A percentile compares a stretch with the other conserved stretches of the same genome.
Evolutionary conservation across 2,113 vertebrate genomes (phyloP).

Genomic region (Formicarius rufipectus): DNA sequence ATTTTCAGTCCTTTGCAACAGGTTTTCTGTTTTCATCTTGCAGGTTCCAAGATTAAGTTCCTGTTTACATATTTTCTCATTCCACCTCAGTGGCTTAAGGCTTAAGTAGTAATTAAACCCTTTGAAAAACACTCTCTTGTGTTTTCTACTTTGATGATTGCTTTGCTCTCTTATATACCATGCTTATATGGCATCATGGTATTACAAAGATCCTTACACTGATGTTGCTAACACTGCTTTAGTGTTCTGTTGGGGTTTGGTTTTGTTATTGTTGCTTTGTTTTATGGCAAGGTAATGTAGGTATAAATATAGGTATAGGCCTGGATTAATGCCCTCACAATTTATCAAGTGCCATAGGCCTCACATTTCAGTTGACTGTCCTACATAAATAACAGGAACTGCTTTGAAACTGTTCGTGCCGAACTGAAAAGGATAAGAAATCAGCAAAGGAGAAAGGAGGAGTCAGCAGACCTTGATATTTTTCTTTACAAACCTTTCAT

Average conservation of each 20-base stretch:
- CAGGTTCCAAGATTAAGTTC: not conserved
- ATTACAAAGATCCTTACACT: not conserved
- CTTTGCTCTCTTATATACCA: accelerated
- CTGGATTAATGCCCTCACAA: not conserved
- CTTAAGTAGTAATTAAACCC: not conserved
- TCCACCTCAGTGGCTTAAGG: not conserved
- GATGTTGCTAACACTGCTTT: not conserved
- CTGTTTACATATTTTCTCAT: not conserved
- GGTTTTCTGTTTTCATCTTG: not conserved
- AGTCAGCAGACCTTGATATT: not conserved
- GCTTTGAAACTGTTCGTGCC: not conserved
- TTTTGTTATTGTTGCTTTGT: not conserved
- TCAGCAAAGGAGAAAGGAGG: not conserved
- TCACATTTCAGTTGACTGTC: not conserved
- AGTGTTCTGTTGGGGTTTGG: not conserved
- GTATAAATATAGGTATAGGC: not conserved
- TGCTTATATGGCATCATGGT: not conserved
- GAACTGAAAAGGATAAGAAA: not conserved
- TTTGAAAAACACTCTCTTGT: not conserved
- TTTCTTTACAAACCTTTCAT: not conserved
- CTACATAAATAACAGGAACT: not conserved
- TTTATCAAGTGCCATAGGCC: not conserved
- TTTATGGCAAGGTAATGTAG: not conserved
- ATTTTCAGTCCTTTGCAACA: not conserved
- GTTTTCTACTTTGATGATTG: not conserved